Conservation (phyloP, 1,140 invertebrate species). For the Archivesica marissinica region DNA sequence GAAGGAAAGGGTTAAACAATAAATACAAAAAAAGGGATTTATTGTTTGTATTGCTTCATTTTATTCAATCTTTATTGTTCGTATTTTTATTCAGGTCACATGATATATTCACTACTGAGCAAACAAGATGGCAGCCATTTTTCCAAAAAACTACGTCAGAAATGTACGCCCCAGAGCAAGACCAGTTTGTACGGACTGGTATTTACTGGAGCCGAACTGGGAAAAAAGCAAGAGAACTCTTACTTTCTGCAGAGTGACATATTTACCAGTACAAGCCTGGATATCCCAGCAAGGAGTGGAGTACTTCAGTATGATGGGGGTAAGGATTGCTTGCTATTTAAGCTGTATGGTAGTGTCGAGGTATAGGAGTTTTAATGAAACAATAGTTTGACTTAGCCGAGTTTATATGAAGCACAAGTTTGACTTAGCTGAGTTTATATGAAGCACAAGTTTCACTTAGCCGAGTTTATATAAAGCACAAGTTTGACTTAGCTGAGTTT, state of each 20-base stretch:
- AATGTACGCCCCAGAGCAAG: slow-evolving; percentile 73
- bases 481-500: no score
- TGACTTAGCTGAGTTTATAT: no score
- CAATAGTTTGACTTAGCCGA: no score
- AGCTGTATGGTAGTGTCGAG: no score
- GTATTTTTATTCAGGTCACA: slow-evolving; percentile 84
- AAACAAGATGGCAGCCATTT: slow-evolving; percentile 83
- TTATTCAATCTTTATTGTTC: no score
- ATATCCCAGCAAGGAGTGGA: slow-evolving; percentile 70
- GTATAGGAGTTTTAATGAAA: no score
- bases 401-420: no score
- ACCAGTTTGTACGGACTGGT: slow-evolving; percentile 78
- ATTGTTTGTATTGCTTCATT: no score
- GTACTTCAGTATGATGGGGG: slow-evolving; percentile 80
- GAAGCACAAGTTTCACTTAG: no score
- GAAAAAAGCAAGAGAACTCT: slow-evolving; percentile 69
- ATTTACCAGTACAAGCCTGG: slow-evolving; percentile 72
- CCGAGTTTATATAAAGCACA: no score
- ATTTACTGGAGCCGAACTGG: slow-evolving; percentile 74
- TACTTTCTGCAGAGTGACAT: slow-evolving; percentile 74
- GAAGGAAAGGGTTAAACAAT: no score
- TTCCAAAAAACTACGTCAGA: slow-evolving; percentile 74
- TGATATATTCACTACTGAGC: slow-evolving; percentile 83
- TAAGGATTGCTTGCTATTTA: slow-evolving; percentile 57
- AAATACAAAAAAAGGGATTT: no score